Percentiles rank a stretch among this genome's conserved stretches.
Conservation (phyloP, 2,113 vertebrate genomes). For the Oreotrochilus melanogaster region DNA sequence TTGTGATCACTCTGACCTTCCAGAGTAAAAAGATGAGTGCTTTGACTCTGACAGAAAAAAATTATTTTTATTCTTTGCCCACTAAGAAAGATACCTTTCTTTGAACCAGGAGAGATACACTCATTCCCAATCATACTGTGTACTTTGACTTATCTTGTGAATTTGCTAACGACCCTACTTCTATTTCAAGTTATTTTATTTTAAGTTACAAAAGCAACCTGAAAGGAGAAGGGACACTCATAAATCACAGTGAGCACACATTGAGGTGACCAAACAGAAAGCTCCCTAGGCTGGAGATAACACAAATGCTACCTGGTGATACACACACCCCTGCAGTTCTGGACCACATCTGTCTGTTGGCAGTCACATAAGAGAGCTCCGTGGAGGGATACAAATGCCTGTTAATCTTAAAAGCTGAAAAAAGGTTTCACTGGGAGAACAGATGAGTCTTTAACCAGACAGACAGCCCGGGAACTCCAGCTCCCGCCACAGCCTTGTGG, state of each 20-base stretch:
- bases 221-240: background rate
- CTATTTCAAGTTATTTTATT: background rate
- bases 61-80: background rate
- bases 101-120: background rate
- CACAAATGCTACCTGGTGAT: background rate
- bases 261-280: background rate
- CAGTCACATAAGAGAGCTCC: background rate
- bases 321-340: accelerated
- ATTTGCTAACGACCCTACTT: background rate
- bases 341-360: background rate
- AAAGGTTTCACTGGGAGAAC: background rate
- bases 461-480: background rate
- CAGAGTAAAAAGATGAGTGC: background rate
- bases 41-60: background rate
- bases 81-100: background rate
- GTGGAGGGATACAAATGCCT: background rate
- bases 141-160: background rate
- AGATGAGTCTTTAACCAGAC: background rate
- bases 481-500: background rate
- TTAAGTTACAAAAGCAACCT: background rate
- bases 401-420: background rate
- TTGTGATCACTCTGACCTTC: background rate
- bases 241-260: background rate
- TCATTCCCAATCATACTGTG: background rate
- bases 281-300: background rate